phyloP scores from a whole-genome alignment of 2,113 vertebrate species.

The Lamprologus callipterus region DNA sequence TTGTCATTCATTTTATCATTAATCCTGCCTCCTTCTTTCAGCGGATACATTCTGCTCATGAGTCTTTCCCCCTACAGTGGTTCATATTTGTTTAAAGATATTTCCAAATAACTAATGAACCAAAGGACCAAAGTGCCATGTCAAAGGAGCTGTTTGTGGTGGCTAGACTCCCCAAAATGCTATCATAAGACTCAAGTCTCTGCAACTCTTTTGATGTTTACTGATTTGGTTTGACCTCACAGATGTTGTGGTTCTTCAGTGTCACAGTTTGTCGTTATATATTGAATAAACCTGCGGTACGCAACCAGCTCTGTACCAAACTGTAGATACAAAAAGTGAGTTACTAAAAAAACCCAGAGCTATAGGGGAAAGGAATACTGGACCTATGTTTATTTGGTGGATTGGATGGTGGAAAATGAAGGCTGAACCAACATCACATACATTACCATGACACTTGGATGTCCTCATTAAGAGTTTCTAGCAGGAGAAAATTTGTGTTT shows the following conservation, averaged over 20 bases:
- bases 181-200: not conserved
- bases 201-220: not conserved
- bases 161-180: not conserved
- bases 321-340: not conserved
- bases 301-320: not conserved
- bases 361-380: not conserved
- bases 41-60: not conserved
- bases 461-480: not conserved
- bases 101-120: not conserved
- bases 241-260: not conserved
- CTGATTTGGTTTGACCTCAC: not conserved
- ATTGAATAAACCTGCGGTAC: not conserved
- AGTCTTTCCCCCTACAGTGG: not conserved
- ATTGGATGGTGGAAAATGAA: not conserved
- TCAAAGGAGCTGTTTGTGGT: not conserved
- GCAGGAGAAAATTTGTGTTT: not conserved
- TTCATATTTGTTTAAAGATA: not conserved
- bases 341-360: not conserved
- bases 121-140: not conserved
- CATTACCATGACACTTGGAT: not conserved
- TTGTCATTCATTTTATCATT: conserved; percentile 64
- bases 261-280: not conserved
- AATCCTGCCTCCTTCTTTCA: conserved; percentile 27
- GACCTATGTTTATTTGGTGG: not conserved
- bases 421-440: not conserved